These are phyloP conservation scores for Bombus turneri DNA, from an alignment of 1,140 invertebrate species.

Conservation along the genomic window DNA sequence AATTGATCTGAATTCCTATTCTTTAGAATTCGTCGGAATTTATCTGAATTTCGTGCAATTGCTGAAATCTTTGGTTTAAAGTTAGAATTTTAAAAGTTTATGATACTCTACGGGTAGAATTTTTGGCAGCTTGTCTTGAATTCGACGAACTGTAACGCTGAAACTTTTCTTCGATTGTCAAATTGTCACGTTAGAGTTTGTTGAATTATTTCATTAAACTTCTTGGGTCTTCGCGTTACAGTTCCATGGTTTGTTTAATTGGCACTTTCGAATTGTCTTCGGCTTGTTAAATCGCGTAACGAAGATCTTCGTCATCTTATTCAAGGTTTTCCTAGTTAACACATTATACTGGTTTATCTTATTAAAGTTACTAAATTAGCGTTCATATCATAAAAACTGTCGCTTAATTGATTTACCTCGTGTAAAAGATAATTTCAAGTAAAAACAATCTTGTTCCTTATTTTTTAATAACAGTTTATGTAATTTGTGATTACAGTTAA, in stretches of 20 bases:
- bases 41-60: not conserved
- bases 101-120: not conserved
- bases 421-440: not conserved
- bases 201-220: not conserved
- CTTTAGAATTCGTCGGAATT: not conserved
- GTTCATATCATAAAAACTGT: not conserved
- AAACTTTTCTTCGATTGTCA: not conserved
- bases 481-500: too few relatives aligned
- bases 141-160: not conserved
- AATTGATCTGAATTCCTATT: not conserved
- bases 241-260: slow-evolving; percentile 4
- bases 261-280: slow-evolving; percentile 7
- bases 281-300: slow-evolving; percentile 5
- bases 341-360: not conserved
- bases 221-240: not conserved
- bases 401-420: not conserved
- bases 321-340: not conserved
- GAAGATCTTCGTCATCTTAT: not conserved
- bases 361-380: not conserved
- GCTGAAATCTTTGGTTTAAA: not conserved
- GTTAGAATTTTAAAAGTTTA: too few relatives aligned
- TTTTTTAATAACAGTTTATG: not conserved
- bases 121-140: not conserved
- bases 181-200: not conserved
- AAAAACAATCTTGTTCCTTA: not conserved